A percentile compares a stretch with the other conserved stretches of the same genome.
These are phyloP conservation scores for Tipula helvola DNA, from an alignment of 2,888 invertebrate species.

Conservation along the genomic window DNA sequence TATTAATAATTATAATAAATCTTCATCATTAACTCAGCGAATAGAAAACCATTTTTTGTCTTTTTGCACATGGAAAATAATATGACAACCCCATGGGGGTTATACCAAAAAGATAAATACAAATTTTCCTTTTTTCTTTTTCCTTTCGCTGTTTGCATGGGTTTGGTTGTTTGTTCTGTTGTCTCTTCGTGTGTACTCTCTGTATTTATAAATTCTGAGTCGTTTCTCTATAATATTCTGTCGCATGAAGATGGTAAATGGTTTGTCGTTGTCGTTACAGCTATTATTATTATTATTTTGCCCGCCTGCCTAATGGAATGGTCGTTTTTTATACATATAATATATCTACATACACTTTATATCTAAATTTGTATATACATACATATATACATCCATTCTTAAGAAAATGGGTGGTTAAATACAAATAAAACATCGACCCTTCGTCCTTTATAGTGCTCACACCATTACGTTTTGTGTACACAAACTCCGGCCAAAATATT, in stretches of 20 bases:
- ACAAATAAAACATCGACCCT: background rate
- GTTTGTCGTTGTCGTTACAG: background rate
- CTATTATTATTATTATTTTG: background rate
- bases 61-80: slow-evolving; percentile 4
- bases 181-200: background rate
- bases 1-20: background rate
- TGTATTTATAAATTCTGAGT: background rate
- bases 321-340: background rate
- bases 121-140: background rate
- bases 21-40: background rate
- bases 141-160: background rate
- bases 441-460: background rate
- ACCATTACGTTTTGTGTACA: background rate
- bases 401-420: background rate
- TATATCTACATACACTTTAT: background rate
- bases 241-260: background rate
- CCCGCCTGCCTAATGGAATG: background rate
- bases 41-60: background rate
- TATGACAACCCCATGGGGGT: slow-evolving; percentile 4
- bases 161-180: background rate
- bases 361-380: background rate
- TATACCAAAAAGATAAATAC: background rate
- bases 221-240: background rate
- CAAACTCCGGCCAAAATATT: background rate
- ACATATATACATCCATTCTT: background rate